These are phyloP conservation scores for Acipenser ruthenus DNA, from an alignment of 2,797 vertebrate species.

Conservation along the genomic window DNA sequence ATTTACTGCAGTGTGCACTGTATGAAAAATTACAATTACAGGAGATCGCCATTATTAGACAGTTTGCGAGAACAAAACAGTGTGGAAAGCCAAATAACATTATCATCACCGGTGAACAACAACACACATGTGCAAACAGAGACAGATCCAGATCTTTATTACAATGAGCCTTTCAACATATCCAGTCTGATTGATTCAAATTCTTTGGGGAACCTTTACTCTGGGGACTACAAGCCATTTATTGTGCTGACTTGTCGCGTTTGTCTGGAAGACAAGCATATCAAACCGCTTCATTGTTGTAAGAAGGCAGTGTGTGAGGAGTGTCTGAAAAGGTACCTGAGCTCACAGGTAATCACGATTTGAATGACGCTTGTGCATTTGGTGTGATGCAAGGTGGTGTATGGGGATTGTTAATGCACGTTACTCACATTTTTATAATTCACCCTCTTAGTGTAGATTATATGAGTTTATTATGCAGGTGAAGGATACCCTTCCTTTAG, in stretches of 20 bases:
- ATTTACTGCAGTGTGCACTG: conserved; percentile 87
- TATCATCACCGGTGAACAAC: conserved; percentile 9
- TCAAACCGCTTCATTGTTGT: conserved; percentile 83
- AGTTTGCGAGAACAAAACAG: conserved; percentile 25
- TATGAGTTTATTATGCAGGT: no score
- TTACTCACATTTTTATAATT: no score
- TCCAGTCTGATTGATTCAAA: conserved; percentile 55
- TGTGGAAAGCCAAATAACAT: conserved; percentile 19
- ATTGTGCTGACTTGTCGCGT: conserved; percentile 75
- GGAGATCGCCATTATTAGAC: conserved; percentile 20
- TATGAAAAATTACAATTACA: conserved; percentile 66
- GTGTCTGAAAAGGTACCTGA: conserved; percentile 87
- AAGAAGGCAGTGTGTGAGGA: conserved; percentile 87
- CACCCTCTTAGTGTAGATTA: no score
- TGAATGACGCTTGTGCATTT: no score
- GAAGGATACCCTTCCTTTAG: no score
- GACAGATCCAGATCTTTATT: conserved; percentile 25
- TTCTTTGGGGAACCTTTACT: conserved; percentile 41
- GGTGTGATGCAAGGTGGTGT: no score
- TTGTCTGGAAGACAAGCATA: conserved; percentile 81
- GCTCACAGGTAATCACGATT: conserved; percentile 65
- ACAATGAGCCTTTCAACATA: conserved; percentile 54
- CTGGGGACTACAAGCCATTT: conserved; percentile 44
- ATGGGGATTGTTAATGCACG: no score
- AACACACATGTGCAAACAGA: conserved; percentile 7